These are phyloP conservation scores for Meiosimyza decipiens DNA, from an alignment of 2,888 invertebrate genomes.

Conservation along the genomic window DNA sequence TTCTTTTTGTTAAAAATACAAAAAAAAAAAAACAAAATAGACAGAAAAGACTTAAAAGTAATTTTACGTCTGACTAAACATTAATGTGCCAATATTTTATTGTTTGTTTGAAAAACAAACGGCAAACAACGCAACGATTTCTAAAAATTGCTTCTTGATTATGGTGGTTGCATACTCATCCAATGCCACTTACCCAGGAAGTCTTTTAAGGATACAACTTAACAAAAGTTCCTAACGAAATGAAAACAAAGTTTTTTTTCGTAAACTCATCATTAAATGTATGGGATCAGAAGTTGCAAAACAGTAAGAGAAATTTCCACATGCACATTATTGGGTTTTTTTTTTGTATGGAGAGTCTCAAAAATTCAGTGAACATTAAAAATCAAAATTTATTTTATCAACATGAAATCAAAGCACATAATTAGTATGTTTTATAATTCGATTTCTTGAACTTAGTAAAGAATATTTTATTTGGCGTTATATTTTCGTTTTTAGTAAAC, in stretches of 20 bases:
- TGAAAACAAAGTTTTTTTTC: slow-evolving; percentile 18
- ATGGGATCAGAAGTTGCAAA: neutral
- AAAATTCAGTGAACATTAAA: too few species aligned
- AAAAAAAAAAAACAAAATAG: slow-evolving; percentile 36
- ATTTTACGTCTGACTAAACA: slow-evolving; percentile 68
- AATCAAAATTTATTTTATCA: too few species aligned
- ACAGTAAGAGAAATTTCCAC: neutral
- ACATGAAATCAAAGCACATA: too few species aligned
- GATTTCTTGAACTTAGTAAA: too few species aligned
- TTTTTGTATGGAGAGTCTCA: too few species aligned
- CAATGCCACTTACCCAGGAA: neutral
- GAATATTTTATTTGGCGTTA: too few species aligned
- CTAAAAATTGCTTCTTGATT: slow-evolving; percentile 50
- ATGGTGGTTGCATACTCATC: slow-evolving; percentile 42
- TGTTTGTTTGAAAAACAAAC: slow-evolving; percentile 61
- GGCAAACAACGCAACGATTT: slow-evolving; percentile 45
- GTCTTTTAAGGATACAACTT: slow-evolving; percentile 24
- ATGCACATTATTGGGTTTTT: too few species aligned
- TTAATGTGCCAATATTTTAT: slow-evolving; percentile 68
- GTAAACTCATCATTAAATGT: slow-evolving; percentile 22
- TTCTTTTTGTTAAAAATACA: slow-evolving; percentile 7
- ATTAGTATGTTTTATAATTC: too few species aligned
- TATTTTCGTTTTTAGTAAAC: too few species aligned
- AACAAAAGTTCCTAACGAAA: slow-evolving; percentile 21
- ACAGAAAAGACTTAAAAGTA: slow-evolving; percentile 65